phyloP scores from a whole-genome alignment of 2,113 vertebrate species.

The Xyrauchen texanus region DNA sequence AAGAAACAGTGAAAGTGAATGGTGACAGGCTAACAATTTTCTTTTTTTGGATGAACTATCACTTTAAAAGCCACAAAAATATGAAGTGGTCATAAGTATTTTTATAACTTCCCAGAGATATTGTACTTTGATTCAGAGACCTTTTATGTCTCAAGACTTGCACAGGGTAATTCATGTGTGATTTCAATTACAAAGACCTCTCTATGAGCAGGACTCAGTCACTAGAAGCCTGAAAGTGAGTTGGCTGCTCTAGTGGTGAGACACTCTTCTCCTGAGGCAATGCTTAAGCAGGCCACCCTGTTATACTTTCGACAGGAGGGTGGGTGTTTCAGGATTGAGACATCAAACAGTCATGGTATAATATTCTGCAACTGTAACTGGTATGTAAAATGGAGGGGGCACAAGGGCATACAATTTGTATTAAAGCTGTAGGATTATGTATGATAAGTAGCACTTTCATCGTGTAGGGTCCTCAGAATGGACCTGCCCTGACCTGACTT shows the following conservation, averaged over 20 bases:
- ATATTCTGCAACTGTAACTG: slow-evolving; percentile 17
- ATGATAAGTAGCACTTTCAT: not conserved
- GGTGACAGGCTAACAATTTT: not conserved
- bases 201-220: not conserved
- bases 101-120: not conserved
- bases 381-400: slow-evolving; percentile 12
- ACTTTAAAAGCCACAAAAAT: too few relatives aligned
- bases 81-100: too few relatives aligned
- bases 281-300: slow-evolving; percentile 16
- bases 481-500: not conserved
- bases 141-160: not conserved
- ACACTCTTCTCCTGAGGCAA: slow-evolving; percentile 49
- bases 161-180: slow-evolving; percentile 48
- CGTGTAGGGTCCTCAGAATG: not conserved
- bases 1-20: not conserved
- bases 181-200: slow-evolving; percentile 42
- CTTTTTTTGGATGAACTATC: not conserved
- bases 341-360: slow-evolving; percentile 36
- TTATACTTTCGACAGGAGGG: slow-evolving; percentile 49
- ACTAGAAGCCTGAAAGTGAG: slow-evolving; percentile 22
- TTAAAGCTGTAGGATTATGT: slow-evolving; percentile 2
- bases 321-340: slow-evolving; percentile 43
- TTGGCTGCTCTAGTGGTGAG: slow-evolving; percentile 51
- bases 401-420: slow-evolving; percentile 3
- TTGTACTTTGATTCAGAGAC: not conserved